Percentiles rank a stretch among this genome's conserved stretches.
Conservation (phyloP, 2,113 vertebrate species). For the Psilopogon haemacephalus region DNA sequence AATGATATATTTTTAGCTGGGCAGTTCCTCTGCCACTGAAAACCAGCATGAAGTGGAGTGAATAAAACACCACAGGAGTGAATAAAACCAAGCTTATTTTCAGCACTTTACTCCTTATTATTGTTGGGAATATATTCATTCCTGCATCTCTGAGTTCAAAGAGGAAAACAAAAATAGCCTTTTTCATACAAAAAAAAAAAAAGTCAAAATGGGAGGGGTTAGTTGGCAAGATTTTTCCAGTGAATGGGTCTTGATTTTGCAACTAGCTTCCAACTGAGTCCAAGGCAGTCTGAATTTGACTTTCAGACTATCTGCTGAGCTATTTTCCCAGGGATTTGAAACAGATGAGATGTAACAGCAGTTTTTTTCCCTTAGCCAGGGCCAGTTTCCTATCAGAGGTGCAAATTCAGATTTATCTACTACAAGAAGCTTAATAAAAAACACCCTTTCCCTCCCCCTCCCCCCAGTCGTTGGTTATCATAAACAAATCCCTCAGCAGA, state of each 20-base stretch:
- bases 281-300: constrained; percentile 1
- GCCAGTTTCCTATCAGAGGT: constrained; percentile 61
- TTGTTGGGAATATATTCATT: background rate
- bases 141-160: background rate
- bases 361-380: constrained; percentile 7
- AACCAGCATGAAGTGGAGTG: background rate
- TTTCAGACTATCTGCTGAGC: constrained; percentile 37
- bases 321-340: constrained; percentile 51
- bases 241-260: constrained; percentile 44
- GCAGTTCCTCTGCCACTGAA: background rate
- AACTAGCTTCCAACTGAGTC: constrained; percentile 16
- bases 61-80: background rate
- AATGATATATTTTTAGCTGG: constrained; percentile 1
- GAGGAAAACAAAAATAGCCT: constrained; percentile 10
- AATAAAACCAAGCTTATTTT: constrained; percentile 16
- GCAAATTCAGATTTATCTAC: constrained; percentile 64
- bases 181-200: constrained; percentile 5
- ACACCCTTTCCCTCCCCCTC: constrained; percentile 30
- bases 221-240: constrained; percentile 6
- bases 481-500: constrained; percentile 69
- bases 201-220: background rate
- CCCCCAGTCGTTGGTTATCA: constrained; percentile 53
- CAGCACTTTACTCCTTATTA: background rate
- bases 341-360: constrained; percentile 22
- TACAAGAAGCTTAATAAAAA: constrained; percentile 65